A percentile compares a stretch with the other conserved stretches of the same genome.
These are phyloP conservation scores for Tachystola acroxantha DNA, from an alignment of 2,888 invertebrate species.

Conservation along the genomic window DNA sequence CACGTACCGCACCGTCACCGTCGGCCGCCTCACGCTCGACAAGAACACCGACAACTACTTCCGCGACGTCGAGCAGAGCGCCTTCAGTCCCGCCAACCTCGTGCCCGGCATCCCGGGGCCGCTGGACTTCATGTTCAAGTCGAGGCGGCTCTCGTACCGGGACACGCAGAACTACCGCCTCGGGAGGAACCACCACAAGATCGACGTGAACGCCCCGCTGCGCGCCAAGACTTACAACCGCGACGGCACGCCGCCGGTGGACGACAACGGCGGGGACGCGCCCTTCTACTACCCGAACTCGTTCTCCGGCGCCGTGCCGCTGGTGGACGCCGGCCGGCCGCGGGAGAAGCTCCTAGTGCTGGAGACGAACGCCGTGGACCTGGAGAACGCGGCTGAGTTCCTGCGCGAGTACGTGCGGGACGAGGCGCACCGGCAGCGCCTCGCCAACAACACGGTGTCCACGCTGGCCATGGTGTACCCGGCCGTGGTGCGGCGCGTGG, in stretches of 20 bases:
- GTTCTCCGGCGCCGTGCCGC: slow-evolving; percentile 21
- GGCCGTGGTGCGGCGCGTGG: slow-evolving; percentile 85
- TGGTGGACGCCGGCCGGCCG: slow-evolving; percentile 15
- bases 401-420: slow-evolving; percentile 76
- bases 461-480: slow-evolving; percentile 8
- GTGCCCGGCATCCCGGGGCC: slow-evolving; percentile 60
- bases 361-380: slow-evolving; percentile 21
- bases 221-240: slow-evolving; percentile 10
- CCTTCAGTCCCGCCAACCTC: slow-evolving; percentile 47
- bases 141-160: slow-evolving; percentile 38
- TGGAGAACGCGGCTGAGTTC: slow-evolving; percentile 82
- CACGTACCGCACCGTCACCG: slow-evolving; percentile 38
- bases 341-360: slow-evolving; percentile 11
- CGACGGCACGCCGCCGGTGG: slow-evolving; percentile 77
- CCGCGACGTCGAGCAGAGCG: slow-evolving; percentile 36
- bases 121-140: slow-evolving; percentile 40
- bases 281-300: slow-evolving; percentile 24
- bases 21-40: slow-evolving; percentile 44
- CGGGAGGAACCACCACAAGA: slow-evolving; percentile 45
- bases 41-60: slow-evolving; percentile 45
- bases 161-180: slow-evolving; percentile 51
- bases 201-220: slow-evolving; percentile 41
- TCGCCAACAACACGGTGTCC: slow-evolving; percentile 11
- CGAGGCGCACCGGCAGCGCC: slow-evolving; percentile 15
- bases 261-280: slow-evolving; percentile 86